Evolutionary conservation across 2,797 vertebrate species (phyloP), one percentile per base, ranked within the genome.

Genomic region (Poliocrania exsul): DNA sequence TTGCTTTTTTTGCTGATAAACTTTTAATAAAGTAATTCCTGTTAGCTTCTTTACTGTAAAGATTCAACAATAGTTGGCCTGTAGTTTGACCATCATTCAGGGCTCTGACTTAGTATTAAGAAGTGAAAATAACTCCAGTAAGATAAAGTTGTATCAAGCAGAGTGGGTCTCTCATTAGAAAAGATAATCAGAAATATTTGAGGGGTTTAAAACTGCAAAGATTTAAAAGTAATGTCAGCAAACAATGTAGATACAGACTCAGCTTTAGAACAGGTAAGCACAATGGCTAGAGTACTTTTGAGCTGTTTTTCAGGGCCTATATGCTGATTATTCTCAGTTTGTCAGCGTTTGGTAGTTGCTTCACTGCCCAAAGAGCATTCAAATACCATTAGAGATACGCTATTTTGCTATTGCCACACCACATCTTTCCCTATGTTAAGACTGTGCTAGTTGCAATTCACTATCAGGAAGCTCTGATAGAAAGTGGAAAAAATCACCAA

Each of bases 281-380:
- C 2, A 19, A 37, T 7, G 28, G 35, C 17, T 69, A 4, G 37
- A 84, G 9, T 51, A 73, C 16, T 79, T 75, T 72, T 71, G 57
- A 35, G 51, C 53, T 66, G 3, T 47, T 89, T 73, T 46, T 26
- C 12, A 47, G 49, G 16, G 28, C 44, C 21, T 60, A 23, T 19
- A 47, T 64, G 40, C 24, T 87, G 35, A 72, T 69, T 46, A 61
- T 47, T 87, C 58, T 71, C 51, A 49, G 31, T 65, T 70, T 83
- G 13, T n/a, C 54, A 75, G 38, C 7, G 6, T 19, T 2, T 47
- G 38, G 54, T n/a, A 81, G 35, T 19, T 53, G 24, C 28, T 65
- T 44, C 38, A 64, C 29, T 49, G 80, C 18, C 37, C 37, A 46
- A 74, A 73, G 3, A 78, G 6, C 0, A 0, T 35, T 61, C 2